Percentiles rank a stretch among this genome's conserved stretches.
Conservation (phyloP, 1,140 invertebrate species). For the Steinernema khuongi region DNA sequence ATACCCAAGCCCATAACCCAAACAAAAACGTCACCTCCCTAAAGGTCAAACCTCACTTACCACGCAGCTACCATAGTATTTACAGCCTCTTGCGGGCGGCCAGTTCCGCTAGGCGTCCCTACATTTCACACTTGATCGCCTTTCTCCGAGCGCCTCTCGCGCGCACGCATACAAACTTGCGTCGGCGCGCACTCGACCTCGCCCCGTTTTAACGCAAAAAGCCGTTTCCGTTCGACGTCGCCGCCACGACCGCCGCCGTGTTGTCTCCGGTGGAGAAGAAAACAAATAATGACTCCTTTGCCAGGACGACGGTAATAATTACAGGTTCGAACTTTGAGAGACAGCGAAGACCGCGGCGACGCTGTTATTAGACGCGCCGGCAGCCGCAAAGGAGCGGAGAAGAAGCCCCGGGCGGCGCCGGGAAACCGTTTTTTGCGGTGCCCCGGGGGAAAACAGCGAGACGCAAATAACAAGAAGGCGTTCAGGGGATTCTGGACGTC, state of each 20-base stretch:
- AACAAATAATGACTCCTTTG: constrained; percentile 3
- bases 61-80: too few species aligned
- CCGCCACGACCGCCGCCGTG: not conserved
- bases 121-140: constrained; percentile 12
- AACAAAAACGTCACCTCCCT: too few species aligned
- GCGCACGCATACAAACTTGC: not conserved
- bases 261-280: not conserved
- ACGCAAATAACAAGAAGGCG: not conserved
- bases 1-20: too few species aligned
- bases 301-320: constrained; percentile 1
- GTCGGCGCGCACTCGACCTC: not conserved
- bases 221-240: not conserved
- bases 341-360: not conserved
- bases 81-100: too few species aligned
- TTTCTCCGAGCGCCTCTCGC: not conserved
- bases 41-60: too few species aligned
- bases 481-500: not conserved
- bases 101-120: not conserved
- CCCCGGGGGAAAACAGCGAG: not conserved
- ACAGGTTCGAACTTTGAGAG: not conserved
- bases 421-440: constrained; percentile 13
- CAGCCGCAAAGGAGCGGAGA: not conserved
- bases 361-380: constrained; percentile 9
- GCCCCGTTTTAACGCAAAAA: constrained; percentile 13
- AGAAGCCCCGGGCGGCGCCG: not conserved